Conservation (phyloP, 2,888 invertebrate genomes). For the Conops quadrifasciatus region DNA sequence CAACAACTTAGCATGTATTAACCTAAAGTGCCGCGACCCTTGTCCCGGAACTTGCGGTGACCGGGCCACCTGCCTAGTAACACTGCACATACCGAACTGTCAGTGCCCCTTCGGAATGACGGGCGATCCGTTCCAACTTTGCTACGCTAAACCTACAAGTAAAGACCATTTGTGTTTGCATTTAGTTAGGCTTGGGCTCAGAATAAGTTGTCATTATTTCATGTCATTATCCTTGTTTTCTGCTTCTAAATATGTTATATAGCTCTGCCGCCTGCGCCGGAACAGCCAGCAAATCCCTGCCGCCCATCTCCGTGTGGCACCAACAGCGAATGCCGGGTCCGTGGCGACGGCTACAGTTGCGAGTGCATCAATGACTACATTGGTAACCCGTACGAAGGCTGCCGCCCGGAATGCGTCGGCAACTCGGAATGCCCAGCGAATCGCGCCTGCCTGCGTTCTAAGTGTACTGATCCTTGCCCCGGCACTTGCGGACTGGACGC, state of each 20-base stretch:
- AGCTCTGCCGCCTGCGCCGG: slow-evolving; percentile 47
- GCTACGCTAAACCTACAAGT: slow-evolving; percentile 62
- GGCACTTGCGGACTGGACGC: slow-evolving; percentile 86
- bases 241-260: slow-evolving; percentile 42
- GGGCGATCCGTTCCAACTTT: slow-evolving; percentile 80
- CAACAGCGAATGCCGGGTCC: slow-evolving; percentile 72
- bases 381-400: slow-evolving; percentile 80
- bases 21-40: slow-evolving; percentile 77
- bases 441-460: slow-evolving; percentile 81
- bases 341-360: slow-evolving; percentile 70
- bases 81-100: slow-evolving; percentile 81
- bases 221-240: slow-evolving; percentile 19
- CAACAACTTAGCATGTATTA: slow-evolving; percentile 73
- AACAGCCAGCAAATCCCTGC: slow-evolving; percentile 70
- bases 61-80: slow-evolving; percentile 77
- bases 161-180: slow-evolving; percentile 53
- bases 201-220: background rate
- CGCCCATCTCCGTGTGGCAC: slow-evolving; percentile 78
- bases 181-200: slow-evolving; percentile 45
- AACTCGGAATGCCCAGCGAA: slow-evolving; percentile 87
- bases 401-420: slow-evolving; percentile 85
- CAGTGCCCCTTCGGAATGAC: slow-evolving; percentile 72
- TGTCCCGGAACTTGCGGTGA: slow-evolving; percentile 82
- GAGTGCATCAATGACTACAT: slow-evolving; percentile 71
- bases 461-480: slow-evolving; percentile 84